Conservation (phyloP, 2,888 invertebrate species). For the Cephalotes varians region DNA sequence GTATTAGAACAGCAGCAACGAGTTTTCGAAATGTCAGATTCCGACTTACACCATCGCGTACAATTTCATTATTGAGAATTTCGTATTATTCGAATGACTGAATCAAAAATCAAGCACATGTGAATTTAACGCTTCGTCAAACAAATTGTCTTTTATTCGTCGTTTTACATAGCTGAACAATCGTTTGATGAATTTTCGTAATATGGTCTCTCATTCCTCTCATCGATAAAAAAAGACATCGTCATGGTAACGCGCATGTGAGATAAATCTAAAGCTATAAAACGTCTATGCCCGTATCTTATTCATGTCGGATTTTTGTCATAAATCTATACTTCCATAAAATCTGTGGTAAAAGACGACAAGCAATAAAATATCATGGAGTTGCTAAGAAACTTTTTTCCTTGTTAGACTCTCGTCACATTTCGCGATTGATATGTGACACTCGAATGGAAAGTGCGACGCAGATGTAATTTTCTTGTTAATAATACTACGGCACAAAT, state of each 20-base stretch:
- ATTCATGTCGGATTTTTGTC: slow-evolving; percentile 48
- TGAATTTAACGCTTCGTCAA: slow-evolving; percentile 12
- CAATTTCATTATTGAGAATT: slow-evolving; percentile 11
- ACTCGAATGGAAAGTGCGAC: background rate
- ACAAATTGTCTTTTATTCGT: background rate
- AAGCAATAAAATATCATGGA: slow-evolving; percentile 42
- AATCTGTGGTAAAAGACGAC: slow-evolving; percentile 27
- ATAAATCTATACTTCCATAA: slow-evolving; percentile 44
- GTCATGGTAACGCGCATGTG: slow-evolving; percentile 2
- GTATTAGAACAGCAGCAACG: background rate
- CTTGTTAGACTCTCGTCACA: slow-evolving; percentile 22
- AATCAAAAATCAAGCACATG: background rate
- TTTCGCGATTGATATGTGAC: slow-evolving; percentile 5
- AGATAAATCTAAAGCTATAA: slow-evolving; percentile 43
- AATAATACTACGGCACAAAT: background rate
- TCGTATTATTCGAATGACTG: background rate
- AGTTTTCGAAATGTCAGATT: background rate
- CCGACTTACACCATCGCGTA: background rate
- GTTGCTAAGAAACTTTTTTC: slow-evolving; percentile 14
- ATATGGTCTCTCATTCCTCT: background rate
- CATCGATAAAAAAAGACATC: slow-evolving; percentile 22
- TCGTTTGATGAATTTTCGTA: slow-evolving; percentile 30
- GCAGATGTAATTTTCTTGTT: background rate
- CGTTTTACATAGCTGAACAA: slow-evolving; percentile 1
- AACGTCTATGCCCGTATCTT: slow-evolving; percentile 23